These are phyloP conservation scores for Eucriotettix oculatus DNA, from an alignment of 2,888 invertebrate species.

Conservation along the genomic window DNA sequence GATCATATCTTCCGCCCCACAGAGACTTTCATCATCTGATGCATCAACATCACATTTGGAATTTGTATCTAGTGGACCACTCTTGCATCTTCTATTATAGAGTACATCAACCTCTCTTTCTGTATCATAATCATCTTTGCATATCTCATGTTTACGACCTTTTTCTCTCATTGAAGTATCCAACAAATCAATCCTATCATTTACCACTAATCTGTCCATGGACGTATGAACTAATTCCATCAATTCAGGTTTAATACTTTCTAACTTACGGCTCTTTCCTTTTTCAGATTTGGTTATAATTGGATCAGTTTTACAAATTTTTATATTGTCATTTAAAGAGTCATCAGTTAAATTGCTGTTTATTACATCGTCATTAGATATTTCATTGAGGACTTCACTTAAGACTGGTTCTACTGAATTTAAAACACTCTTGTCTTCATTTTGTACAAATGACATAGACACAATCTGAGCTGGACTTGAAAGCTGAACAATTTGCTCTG, in stretches of 20 bases:
- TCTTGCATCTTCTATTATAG: not conserved
- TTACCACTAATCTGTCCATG: too few species aligned
- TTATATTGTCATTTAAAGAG: not conserved
- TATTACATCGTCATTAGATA: not conserved
- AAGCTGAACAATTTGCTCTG: not conserved
- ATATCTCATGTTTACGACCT: not conserved
- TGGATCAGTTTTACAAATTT: not conserved
- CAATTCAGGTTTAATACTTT: not conserved
- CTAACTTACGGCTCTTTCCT: not conserved
- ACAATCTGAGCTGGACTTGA: not conserved
- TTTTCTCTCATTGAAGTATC: not conserved
- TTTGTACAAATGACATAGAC: not conserved
- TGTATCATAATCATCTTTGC: not conserved
- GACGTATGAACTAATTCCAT: not conserved
- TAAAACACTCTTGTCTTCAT: not conserved
- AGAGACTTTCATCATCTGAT: not conserved
- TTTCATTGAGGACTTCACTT: constrained; percentile 2
- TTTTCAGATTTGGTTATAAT: not conserved
- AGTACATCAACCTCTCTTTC: not conserved
- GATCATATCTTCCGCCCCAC: not conserved
- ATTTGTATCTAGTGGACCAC: not conserved
- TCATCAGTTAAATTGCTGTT: not conserved
- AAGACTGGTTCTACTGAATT: constrained; percentile 2
- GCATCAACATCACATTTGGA: not conserved
- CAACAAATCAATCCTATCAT: not conserved